Conservation (phyloP, 1,140 invertebrate species). For the Neuroterus valhalla region DNA sequence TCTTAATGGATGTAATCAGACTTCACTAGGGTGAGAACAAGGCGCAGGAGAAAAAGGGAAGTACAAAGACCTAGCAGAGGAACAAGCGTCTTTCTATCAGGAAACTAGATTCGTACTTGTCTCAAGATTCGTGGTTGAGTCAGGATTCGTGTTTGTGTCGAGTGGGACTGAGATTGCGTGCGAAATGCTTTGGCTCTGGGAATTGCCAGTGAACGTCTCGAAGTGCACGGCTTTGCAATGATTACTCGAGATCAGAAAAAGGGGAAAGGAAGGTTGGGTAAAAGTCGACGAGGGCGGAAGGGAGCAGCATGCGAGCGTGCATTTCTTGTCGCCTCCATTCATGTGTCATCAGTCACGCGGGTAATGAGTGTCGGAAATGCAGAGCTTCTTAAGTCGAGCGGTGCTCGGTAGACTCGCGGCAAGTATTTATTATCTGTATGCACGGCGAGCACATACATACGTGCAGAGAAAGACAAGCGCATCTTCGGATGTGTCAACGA, state of each 20-base stretch:
- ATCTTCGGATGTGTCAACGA: background rate
- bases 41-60: slow-evolving; percentile 38
- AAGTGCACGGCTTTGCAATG: slow-evolving; percentile 26
- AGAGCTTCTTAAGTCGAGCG: slow-evolving; percentile 54
- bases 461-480: background rate
- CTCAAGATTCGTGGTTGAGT: too few species aligned
- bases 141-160: slow-evolving; percentile 20
- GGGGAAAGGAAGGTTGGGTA: slow-evolving; percentile 34
- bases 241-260: slow-evolving; percentile 44
- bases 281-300: slow-evolving; percentile 19
- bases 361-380: slow-evolving; percentile 71
- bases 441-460: background rate
- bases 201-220: slow-evolving; percentile 29
- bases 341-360: slow-evolving; percentile 70
- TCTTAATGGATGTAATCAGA: slow-evolving; percentile 55
- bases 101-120: slow-evolving; percentile 3
- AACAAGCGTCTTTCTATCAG: background rate
- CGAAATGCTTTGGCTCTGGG: slow-evolving; percentile 48
- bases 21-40: slow-evolving; percentile 55
- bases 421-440: slow-evolving; percentile 16
- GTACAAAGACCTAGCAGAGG: background rate
- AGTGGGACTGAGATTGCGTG: slow-evolving; percentile 42
- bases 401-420: background rate
- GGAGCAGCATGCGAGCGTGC: slow-evolving; percentile 48
- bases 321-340: slow-evolving; percentile 66